phyloP scores from a whole-genome alignment of 1,140 invertebrate genomes.

The Psilanteris sp. region DNA sequence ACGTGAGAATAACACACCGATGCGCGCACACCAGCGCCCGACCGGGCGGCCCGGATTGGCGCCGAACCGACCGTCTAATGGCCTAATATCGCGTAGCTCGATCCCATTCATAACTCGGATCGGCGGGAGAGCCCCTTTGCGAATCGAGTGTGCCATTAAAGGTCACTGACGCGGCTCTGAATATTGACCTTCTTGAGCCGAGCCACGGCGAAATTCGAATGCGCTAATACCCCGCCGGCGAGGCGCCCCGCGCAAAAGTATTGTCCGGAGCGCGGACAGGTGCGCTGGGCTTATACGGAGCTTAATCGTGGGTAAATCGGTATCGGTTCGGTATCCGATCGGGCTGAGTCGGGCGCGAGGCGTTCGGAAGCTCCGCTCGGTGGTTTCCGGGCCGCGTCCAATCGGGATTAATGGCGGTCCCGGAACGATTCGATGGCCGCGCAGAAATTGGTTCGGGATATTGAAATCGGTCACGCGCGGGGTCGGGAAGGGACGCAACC shows the following conservation, averaged over 20 bases:
- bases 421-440: too few relatives aligned
- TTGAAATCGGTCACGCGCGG: too few relatives aligned
- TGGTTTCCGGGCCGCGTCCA: too few relatives aligned
- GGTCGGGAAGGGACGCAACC: too few relatives aligned
- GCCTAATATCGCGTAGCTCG: conserved; percentile 67
- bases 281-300: too few relatives aligned
- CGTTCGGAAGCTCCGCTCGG: too few relatives aligned
- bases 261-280: conserved; percentile 25
- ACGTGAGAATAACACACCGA: conserved; percentile 45
- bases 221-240: neutral
- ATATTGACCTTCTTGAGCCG: conserved; percentile 22
- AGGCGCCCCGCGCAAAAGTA: conserved; percentile 25
- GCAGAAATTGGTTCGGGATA: too few relatives aligned
- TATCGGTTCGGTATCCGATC: too few relatives aligned
- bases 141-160: conserved; percentile 31
- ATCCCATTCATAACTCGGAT: conserved; percentile 68
- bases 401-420: too few relatives aligned
- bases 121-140: conserved; percentile 44
- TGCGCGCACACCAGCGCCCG: neutral
- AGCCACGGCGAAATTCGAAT: conserved; percentile 9
- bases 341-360: too few relatives aligned
- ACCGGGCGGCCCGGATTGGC: conserved; percentile 18
- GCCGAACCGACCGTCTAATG: conserved; percentile 54
- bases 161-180: conserved; percentile 10
- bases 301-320: too few relatives aligned